Base-by-base conservation (phyloP, 2,888 invertebrate species). In the Ischnus inquisitorius region DNA sequence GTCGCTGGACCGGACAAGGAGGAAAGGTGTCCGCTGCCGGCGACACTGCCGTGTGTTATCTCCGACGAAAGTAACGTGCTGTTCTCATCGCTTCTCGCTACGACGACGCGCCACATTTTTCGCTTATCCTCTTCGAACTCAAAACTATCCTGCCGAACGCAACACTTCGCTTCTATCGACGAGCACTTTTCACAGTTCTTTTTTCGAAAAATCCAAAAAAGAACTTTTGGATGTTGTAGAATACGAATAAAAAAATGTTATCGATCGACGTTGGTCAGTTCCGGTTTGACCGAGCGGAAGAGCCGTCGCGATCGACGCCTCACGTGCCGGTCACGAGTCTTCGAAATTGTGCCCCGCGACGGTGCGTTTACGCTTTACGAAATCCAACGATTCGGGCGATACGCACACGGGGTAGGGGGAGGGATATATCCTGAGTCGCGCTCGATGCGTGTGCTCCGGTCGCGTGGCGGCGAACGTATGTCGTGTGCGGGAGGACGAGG, bases 381-480 rank as follows among this genome's bases (percentile, higher is more conserved):
- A 34, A 4, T 34, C 34, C 34, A 34, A 34, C 4, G 34, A 34
- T 34, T 34, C 34, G 34, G 34, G 5, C 8, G 34, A 34, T 34
- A 8, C 34, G 34, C 34, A 34, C 34, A 34, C 34, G 34, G 34
- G 34, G 34, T 6, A 8, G 34, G 34, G 34, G 34, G 34, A 8
- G 34, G 34, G 69, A 74, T 78, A 62, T 46, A 69, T 81, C 81
- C 84, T 82, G 86, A 83, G 85, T 80, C 83, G 82, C 84, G 84
- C 74, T 65, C 86, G 88, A 87, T 90, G 90, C 91, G 92, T 93
- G 93, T 90, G 91, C 90, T 91, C 91, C 87, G 92, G 93, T 93
- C 93, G 93, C 93, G 93, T 93, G 93, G 93, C 93, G 93, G 92
- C 92, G 88, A 91, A 92, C 93, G 93, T 93, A 92, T 93, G 93